phyloP scores from a whole-genome alignment of 1,140 invertebrate species.

The Lordiphosa stackelbergi region DNA sequence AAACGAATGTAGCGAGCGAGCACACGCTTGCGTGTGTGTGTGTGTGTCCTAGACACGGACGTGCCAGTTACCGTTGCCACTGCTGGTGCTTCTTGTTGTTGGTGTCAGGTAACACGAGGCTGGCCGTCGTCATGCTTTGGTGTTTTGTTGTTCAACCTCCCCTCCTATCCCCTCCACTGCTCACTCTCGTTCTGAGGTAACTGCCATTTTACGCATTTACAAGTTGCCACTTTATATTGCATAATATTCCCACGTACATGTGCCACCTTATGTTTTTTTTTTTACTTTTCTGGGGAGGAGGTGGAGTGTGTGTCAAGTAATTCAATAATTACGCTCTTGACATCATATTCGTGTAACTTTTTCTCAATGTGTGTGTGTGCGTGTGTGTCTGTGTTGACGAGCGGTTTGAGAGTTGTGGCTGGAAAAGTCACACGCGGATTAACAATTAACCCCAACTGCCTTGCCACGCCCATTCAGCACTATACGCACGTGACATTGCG shows the following conservation, averaged over 20 bases:
- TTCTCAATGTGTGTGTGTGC: slow-evolving; percentile 20
- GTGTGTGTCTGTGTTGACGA: slow-evolving; percentile 1
- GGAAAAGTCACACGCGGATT: slow-evolving; percentile 54
- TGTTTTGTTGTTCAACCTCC: slow-evolving; percentile 24
- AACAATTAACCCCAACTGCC: slow-evolving; percentile 55
- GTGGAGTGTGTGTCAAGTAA: slow-evolving; percentile 43
- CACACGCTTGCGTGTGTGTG: slow-evolving; percentile 4
- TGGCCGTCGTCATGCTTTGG: slow-evolving; percentile 31
- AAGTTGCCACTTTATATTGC: slow-evolving; percentile 54
- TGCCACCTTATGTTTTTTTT: slow-evolving; percentile 35
- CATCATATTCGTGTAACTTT: slow-evolving; percentile 67
- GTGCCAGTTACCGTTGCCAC: slow-evolving; percentile 37
- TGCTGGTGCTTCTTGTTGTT: slow-evolving; percentile 23
- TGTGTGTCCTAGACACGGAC: slow-evolving; percentile 21
- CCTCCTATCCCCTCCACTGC: background rate
- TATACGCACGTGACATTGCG: slow-evolving; percentile 11
- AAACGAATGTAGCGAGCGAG: slow-evolving; percentile 37
- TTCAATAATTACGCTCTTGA: slow-evolving; percentile 72
- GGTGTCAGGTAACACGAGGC: slow-evolving; percentile 15
- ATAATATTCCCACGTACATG: slow-evolving; percentile 41
- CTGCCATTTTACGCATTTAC: slow-evolving; percentile 57
- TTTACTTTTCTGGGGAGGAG: slow-evolving; percentile 8
- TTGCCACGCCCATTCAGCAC: slow-evolving; percentile 16
- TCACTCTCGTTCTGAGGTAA: slow-evolving; percentile 33
- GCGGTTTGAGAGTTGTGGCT: slow-evolving; percentile 12